Evolutionary conservation across 1,140 invertebrate genomes (phyloP).

Genomic region (Drosophila lowei): DNA sequence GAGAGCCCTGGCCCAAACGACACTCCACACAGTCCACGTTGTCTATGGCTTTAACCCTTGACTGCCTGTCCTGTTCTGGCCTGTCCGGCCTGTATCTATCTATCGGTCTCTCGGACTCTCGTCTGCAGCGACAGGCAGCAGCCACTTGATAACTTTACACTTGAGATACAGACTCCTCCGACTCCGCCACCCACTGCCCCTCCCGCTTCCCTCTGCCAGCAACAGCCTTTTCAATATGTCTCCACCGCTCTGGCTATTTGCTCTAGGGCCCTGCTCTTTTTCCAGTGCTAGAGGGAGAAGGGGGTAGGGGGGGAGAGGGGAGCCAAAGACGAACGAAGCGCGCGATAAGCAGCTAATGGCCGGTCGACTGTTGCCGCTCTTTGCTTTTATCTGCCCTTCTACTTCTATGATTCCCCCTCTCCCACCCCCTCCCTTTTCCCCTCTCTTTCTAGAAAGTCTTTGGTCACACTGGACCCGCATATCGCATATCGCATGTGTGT

Average conservation of each 20-base stretch:
- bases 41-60: constrained; percentile 77
- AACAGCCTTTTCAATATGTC: no score
- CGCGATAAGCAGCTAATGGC: constrained; percentile 80
- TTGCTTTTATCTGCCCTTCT: constrained; percentile 29
- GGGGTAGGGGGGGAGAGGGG: no score
- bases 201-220: neutral
- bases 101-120: constrained; percentile 38
- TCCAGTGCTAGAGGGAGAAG: constrained; percentile 10
- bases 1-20: constrained; percentile 64
- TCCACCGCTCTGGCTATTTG: constrained; percentile 15
- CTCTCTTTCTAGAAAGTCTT: constrained; percentile 22
- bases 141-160: constrained; percentile 77
- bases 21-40: constrained; percentile 59
- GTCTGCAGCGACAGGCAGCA: constrained; percentile 17
- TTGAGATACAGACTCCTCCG: constrained; percentile 31
- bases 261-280: constrained; percentile 10
- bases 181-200: neutral
- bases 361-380: constrained; percentile 50
- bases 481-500: constrained; percentile 6
- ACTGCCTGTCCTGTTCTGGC: constrained; percentile 2
- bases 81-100: constrained; percentile 19
- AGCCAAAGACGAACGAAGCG: constrained; percentile 36
- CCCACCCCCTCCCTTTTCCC: neutral
- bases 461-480: constrained; percentile 34
- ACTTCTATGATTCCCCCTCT: neutral